Evolutionary conservation across 2,113 vertebrate species (phyloP).

Genomic region (Setophaga kirtlandii): DNA sequence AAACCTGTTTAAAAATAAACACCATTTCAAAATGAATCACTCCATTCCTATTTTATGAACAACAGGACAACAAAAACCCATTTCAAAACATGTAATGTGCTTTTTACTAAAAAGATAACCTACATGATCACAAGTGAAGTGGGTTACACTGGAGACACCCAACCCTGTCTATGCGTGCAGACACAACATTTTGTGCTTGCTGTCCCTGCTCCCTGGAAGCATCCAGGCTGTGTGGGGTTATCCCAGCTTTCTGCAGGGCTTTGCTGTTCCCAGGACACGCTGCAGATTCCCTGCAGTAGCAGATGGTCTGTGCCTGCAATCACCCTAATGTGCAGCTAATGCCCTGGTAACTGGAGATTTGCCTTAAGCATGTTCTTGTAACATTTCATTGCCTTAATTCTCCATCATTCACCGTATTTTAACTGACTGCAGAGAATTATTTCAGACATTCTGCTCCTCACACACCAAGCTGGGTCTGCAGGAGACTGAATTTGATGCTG

Average conservation of each 20-base stretch:
- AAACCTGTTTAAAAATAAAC: background rate
- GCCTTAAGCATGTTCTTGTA: constrained; percentile 46
- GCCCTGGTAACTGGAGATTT: constrained; percentile 17
- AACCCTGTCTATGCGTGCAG: background rate
- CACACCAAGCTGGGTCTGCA: background rate
- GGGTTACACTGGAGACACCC: background rate
- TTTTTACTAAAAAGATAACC: background rate
- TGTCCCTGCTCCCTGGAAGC: background rate
- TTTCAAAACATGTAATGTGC: background rate
- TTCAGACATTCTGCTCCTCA: background rate
- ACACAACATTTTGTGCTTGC: background rate
- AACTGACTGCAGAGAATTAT: background rate
- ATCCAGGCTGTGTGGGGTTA: background rate
- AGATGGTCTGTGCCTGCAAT: constrained; percentile 31
- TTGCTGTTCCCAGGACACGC: background rate
- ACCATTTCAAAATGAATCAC: background rate
- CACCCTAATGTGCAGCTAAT: constrained; percentile 3
- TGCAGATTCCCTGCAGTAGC: background rate
- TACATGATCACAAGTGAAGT: background rate
- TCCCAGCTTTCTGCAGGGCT: background rate
- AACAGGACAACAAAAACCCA: background rate
- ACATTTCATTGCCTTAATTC: constrained; percentile 8
- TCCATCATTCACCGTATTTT: background rate
- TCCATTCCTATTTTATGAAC: background rate
- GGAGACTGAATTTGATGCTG: background rate